Conservation (phyloP, 2,888 invertebrate species). For the Clusia tigrina region DNA sequence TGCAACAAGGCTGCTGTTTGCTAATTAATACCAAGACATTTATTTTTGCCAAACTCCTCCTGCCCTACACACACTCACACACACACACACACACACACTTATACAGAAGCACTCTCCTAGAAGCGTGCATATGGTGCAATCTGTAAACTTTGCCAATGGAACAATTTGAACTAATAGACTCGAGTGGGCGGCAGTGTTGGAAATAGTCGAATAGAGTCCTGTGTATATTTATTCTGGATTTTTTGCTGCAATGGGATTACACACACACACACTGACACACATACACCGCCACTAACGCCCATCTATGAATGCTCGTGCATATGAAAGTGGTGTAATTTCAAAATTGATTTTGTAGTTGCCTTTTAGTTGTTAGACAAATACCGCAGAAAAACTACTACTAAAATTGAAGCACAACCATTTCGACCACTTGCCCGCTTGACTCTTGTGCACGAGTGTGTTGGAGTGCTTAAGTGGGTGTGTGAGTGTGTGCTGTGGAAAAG, state of each 20-base stretch:
- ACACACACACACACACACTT: constrained; percentile 3
- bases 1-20: constrained; percentile 9
- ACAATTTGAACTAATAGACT: not conserved
- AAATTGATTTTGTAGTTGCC: constrained; percentile 2
- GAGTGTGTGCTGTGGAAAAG: not conserved
- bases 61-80: too few relatives aligned
- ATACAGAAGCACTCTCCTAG: constrained; percentile 37
- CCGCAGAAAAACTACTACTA: not conserved
- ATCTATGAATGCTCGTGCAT: not conserved
- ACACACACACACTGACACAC: not conserved
- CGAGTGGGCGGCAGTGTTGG: too few relatives aligned
- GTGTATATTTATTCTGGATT: not conserved
- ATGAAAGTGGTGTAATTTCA: not conserved
- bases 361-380: not conserved
- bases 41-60: constrained; percentile 16
- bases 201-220: not conserved
- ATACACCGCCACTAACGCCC: not conserved
- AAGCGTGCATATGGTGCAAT: constrained; percentile 31
- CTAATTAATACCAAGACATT: constrained; percentile 38
- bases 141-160: not conserved
- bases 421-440: not conserved
- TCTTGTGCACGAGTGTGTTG: not conserved
- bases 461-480: not conserved
- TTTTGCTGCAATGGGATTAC: not conserved
- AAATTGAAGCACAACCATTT: too few relatives aligned